phyloP scores from a whole-genome alignment of 2,797 vertebrate genomes.

The Squalus acanthias region DNA sequence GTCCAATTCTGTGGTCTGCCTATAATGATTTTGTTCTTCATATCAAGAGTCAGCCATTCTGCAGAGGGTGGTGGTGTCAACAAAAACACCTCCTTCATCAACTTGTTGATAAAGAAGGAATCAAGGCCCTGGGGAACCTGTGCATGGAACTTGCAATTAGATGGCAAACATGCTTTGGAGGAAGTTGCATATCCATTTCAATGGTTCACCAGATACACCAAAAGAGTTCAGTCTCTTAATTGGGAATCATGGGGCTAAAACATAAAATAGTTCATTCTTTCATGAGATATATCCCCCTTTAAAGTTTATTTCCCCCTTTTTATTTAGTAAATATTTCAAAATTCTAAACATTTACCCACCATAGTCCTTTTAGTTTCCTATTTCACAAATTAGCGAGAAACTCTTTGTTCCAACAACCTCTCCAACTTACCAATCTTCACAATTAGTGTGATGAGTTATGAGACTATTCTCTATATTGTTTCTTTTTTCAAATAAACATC shows the following conservation, averaged over 20 bases:
- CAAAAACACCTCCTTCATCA: not conserved
- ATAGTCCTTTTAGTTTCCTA: not conserved
- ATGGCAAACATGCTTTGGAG: not conserved
- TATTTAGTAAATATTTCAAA: not conserved
- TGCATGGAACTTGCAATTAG: not conserved
- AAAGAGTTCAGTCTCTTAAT: not conserved
- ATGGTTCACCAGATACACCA: not conserved
- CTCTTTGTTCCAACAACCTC: not conserved
- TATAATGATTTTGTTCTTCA: not conserved
- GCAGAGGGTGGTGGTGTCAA: not conserved
- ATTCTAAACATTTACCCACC: not conserved
- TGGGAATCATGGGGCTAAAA: not conserved
- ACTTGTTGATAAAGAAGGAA: not conserved
- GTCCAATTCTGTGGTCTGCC: not conserved
- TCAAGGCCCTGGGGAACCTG: not conserved
- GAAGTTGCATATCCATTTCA: not conserved
- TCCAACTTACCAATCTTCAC: not conserved
- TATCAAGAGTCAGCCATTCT: not conserved
- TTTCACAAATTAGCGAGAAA: not conserved
- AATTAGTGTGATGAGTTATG: not conserved
- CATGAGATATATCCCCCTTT: not conserved
- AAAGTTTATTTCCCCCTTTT: not conserved
- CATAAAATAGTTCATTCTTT: not conserved
- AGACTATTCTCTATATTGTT: not conserved
- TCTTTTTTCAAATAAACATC: not conserved